These are phyloP conservation scores for Leuciscus waleckii DNA, from an alignment of 2,797 vertebrate genomes.

Conservation along the genomic window DNA sequence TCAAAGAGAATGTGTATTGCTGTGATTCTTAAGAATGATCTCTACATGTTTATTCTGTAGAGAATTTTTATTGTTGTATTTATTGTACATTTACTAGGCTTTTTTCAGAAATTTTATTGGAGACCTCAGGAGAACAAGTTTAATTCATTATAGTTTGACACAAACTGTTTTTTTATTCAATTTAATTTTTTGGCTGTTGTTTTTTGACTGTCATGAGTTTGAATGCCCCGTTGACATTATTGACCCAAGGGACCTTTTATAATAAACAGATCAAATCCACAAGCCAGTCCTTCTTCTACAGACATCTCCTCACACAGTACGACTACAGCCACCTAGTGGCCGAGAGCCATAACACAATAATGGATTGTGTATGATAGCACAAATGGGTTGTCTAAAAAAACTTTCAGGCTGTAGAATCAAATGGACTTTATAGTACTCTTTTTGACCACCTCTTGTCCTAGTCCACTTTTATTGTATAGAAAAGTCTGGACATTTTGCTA, in stretches of 20 bases:
- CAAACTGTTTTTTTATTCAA: accelerated
- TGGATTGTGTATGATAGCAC: no score
- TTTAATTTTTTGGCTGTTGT: not conserved
- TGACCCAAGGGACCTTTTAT: conserved; percentile 10
- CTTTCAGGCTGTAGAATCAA: not conserved
- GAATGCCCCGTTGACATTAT: not conserved
- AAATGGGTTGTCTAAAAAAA: not conserved
- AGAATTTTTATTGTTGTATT: not conserved
- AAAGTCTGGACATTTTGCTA: not conserved
- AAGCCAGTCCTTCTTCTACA: conserved; percentile 1
- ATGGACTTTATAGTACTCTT: not conserved
- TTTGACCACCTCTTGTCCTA: not conserved
- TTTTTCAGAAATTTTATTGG: conserved; percentile 1
- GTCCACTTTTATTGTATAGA: not conserved
- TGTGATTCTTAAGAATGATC: not conserved
- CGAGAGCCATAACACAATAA: not conserved
- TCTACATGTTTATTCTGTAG: not conserved
- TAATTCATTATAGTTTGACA: not conserved
- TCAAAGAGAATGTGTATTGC: conserved; percentile 4
- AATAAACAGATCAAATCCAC: not conserved
- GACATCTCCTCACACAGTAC: not conserved
- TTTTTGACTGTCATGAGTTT: not conserved
- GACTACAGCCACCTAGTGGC: conserved; percentile 57
- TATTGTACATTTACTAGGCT: not conserved
- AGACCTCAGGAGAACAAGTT: not conserved